phyloP scores from a whole-genome alignment of 2,888 invertebrate genomes.

The Agrilus cyanescens region DNA sequence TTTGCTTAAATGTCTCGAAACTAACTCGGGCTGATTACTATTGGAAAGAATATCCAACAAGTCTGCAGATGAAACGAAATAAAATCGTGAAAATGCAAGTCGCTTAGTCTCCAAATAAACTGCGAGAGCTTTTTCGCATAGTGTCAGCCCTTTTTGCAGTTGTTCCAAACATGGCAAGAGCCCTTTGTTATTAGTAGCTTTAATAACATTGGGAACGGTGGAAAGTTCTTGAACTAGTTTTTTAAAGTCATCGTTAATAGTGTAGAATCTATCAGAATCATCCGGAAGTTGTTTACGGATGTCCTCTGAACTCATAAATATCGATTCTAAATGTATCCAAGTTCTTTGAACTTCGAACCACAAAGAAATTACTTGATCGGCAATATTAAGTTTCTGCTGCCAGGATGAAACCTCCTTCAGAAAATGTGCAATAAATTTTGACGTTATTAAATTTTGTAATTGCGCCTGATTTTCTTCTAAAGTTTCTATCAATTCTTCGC shows the following conservation, averaged over 20 bases:
- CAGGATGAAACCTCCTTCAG: constrained; percentile 87
- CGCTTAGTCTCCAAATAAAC: constrained; percentile 95
- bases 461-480: constrained; percentile 96
- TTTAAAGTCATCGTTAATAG: constrained; percentile 84
- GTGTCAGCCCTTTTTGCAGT: constrained; percentile 71
- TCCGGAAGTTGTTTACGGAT: constrained; percentile 88
- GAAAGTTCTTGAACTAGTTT: constrained; percentile 66
- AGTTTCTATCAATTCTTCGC: constrained; percentile 92
- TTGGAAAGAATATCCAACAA: constrained; percentile 89
- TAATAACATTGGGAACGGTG: constrained; percentile 76
- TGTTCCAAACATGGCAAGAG: constrained; percentile 68
- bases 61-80: constrained; percentile 94
- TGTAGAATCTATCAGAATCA: constrained; percentile 85
- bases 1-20: constrained; percentile 86
- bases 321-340: constrained; percentile 95
- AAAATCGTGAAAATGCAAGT: constrained; percentile 89
- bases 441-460: constrained; percentile 91
- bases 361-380: constrained; percentile 84
- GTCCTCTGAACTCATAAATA: constrained; percentile 96
- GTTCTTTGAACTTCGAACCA: constrained; percentile 96
- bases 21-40: constrained; percentile 83
- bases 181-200: constrained; percentile 78
- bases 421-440: constrained; percentile 94
- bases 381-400: constrained; percentile 85
- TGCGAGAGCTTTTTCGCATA: constrained; percentile 93